Evolutionary conservation across 1,140 invertebrate genomes (phyloP).

Genomic region (Calycopis cecrops): DNA sequence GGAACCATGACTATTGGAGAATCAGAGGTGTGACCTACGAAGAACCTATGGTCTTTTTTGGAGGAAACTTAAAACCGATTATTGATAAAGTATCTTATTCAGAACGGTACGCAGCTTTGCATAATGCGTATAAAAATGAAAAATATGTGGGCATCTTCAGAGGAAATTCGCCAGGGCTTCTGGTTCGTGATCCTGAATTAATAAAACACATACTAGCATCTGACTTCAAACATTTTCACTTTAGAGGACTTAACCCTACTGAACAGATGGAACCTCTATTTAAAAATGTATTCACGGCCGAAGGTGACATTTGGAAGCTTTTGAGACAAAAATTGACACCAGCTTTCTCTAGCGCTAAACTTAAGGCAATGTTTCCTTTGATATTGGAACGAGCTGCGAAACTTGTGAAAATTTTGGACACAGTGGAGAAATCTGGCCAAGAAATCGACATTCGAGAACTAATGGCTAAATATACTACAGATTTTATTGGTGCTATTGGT

Average conservation of each 20-base stretch:
- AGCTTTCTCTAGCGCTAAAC: too few species aligned
- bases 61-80: too few species aligned
- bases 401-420: neutral
- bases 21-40: constrained; percentile 14
- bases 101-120: too few species aligned
- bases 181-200: constrained; percentile 74
- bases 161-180: constrained; percentile 15
- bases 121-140: constrained; percentile 27
- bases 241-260: constrained; percentile 23
- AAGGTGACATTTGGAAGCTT: too few species aligned
- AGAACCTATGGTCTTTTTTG: constrained; percentile 28
- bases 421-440: neutral
- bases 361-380: too few species aligned
- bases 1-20: constrained; percentile 19
- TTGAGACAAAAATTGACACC: too few species aligned
- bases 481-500: constrained; percentile 28
- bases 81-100: too few species aligned
- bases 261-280: too few species aligned
- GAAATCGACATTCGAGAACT: constrained; percentile 26
- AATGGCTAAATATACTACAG: constrained; percentile 33
- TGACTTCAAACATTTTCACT: too few species aligned
- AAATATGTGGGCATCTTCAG: constrained; percentile 29
- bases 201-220: too few species aligned
- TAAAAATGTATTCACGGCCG: too few species aligned
- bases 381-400: neutral